A percentile compares a stretch with the other conserved stretches of the same genome.
Conservation (phyloP, 2,113 vertebrate genomes). For the Gavia stellata region DNA sequence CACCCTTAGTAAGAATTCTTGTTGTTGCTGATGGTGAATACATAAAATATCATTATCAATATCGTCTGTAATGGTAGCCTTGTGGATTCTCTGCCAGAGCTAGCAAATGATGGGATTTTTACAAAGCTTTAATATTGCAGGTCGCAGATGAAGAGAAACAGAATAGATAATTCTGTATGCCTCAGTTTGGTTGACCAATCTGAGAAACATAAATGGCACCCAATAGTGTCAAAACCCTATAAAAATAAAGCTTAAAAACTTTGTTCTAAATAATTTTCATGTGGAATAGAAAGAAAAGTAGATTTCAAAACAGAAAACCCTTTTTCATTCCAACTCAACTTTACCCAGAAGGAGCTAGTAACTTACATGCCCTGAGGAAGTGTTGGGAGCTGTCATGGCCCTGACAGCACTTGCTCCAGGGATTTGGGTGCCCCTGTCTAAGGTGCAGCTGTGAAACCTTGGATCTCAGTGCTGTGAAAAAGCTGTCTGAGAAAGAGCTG, state of each 20-base stretch:
- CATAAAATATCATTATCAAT: neutral
- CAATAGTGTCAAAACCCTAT: neutral
- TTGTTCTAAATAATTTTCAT: neutral
- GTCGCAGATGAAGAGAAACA: neutral
- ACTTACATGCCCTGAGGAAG: neutral
- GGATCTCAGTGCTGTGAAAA: neutral
- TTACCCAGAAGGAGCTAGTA: neutral
- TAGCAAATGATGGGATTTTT: neutral
- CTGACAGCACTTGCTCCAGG: neutral
- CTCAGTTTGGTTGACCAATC: neutral
- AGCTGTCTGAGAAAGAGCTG: neutral
- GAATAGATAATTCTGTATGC: neutral
- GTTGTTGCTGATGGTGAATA: neutral
- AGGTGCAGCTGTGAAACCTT: rapidly evolving
- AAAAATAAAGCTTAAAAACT: neutral
- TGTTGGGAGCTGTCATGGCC: neutral
- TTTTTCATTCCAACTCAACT: neutral
- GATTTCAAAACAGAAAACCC: neutral
- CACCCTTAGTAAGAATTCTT: neutral
- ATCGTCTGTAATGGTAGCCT: neutral
- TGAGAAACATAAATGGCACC: neutral
- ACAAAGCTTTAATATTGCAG: neutral
- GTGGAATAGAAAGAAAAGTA: neutral
- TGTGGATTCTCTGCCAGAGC: neutral
- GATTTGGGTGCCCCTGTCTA: neutral